phyloP scores from a whole-genome alignment of 2,113 vertebrate genomes.

The Paralichthys olivaceus region DNA sequence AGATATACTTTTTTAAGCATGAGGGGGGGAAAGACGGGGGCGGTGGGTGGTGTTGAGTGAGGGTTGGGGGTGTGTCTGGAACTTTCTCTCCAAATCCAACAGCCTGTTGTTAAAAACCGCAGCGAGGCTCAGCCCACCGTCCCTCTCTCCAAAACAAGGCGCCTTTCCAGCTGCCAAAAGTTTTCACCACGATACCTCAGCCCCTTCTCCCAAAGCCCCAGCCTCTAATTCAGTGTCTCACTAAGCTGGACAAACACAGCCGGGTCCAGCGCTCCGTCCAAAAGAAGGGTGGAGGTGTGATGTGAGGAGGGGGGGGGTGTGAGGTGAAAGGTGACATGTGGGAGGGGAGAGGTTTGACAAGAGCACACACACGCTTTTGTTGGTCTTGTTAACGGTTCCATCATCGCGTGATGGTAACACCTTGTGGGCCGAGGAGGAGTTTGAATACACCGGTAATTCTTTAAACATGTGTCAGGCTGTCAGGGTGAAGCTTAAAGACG shows the following conservation, averaged over 20 bases:
- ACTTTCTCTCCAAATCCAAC: constrained; percentile 73
- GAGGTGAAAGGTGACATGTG: constrained; percentile 65
- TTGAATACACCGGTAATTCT: constrained; percentile 11
- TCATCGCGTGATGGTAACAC: constrained; percentile 53
- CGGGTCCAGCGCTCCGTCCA: constrained; percentile 7
- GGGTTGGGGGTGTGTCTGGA: constrained; percentile 63
- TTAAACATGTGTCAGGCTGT: constrained; percentile 10
- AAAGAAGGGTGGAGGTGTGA: constrained; percentile 46
- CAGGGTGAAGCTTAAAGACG: not conserved
- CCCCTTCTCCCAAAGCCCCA: constrained; percentile 30
- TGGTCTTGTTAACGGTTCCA: constrained; percentile 50
- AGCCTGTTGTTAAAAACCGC: constrained; percentile 74
- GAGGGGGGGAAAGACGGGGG: constrained; percentile 9
- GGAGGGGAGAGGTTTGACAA: constrained; percentile 67
- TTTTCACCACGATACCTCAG: constrained; percentile 38
- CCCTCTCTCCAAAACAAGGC: constrained; percentile 44
- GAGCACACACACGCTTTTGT: constrained; percentile 69
- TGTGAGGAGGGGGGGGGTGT: not conserved
- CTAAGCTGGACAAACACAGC: constrained; percentile 19
- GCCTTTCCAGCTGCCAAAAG: constrained; percentile 58
- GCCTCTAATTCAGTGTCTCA: constrained; percentile 33
- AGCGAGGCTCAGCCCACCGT: constrained; percentile 46
- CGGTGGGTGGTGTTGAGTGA: constrained; percentile 25
- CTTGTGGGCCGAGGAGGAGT: constrained; percentile 24
- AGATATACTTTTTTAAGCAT: constrained; percentile 43